Evolutionary conservation across 2,888 invertebrate genomes (phyloP), one percentile per base, ranked within the genome.

Genomic region (Mantis religiosa): DNA sequence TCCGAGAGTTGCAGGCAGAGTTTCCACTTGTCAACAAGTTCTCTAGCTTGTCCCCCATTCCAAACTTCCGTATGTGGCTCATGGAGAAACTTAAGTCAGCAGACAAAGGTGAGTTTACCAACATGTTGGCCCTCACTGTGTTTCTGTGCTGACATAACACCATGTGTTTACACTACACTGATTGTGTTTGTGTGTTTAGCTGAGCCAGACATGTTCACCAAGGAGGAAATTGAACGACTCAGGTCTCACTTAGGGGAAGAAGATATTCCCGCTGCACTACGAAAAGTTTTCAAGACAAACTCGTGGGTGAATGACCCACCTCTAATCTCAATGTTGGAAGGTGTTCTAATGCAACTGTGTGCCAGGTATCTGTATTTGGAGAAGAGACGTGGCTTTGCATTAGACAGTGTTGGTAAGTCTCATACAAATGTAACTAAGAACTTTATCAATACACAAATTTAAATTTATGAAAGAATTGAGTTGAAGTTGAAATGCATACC

Each of bases 41-140:
- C 91, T 96, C 96, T 8, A 96, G 95, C 90, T 93, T 96, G 7
- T 96, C 96, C 0, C 96, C 96, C 0, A 95, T 96, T 91, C 96
- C 96, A 15, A 95, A 95, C 87, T 96, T 96, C 92, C 93, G 94
- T 90, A 93, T 93, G 41, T 96, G 96, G 96, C 92, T 96, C 12
- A 92, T 95, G 27, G 93, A 94, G 71, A 94, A 94, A 92, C 92
- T 96, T 84, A 95, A 93, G 83, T n/a, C 87, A 12, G 89, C 89
- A 25, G 89, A 89, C 84, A 89, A 87, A 88, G 88, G 88, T 89
- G 25, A 30, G 47, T 41, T n/a, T n/a, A n/a, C n/a, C n/a, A n/a
- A n/a, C n/a, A n/a, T n/a, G n/a, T n/a, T n/a, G n/a, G n/a, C n/a
- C n/a, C n/a, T n/a, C n/a, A n/a, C n/a, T 41, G 34, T 34, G 34